phyloP scores from a whole-genome alignment of 2,888 invertebrate genomes.

The Cataglyphis albicans region DNA sequence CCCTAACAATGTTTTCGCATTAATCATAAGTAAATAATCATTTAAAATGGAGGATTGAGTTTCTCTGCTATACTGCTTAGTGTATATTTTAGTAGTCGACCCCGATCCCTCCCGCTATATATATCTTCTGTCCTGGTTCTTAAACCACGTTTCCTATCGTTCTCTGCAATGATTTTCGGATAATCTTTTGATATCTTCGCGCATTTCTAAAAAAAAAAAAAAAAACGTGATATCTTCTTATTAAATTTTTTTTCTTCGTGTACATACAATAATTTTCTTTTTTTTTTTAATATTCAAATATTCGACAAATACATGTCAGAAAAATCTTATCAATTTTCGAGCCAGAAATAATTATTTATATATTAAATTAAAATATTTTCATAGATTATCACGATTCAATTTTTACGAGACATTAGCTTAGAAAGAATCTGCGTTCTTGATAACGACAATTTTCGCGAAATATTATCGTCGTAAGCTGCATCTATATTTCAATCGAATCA shows the following conservation, averaged over 20 bases:
- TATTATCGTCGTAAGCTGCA: not conserved
- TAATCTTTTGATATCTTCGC: conserved; percentile 52
- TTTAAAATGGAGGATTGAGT: conserved; percentile 82
- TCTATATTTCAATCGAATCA: not conserved
- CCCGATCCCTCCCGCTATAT: conserved; percentile 85
- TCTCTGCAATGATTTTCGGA: conserved; percentile 74
- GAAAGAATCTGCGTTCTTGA: not conserved
- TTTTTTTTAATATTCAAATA: not conserved
- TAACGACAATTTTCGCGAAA: conserved; percentile 20
- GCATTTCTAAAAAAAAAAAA: not conserved
- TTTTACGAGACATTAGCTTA: not conserved
- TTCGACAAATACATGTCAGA: not conserved
- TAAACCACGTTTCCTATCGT: conserved; percentile 80
- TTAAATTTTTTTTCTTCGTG: not conserved
- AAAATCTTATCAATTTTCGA: not conserved
- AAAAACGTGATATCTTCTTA: not conserved
- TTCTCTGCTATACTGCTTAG: conserved; percentile 82
- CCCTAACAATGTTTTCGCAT: conserved; percentile 21
- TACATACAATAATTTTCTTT: not conserved
- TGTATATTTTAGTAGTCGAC: conserved; percentile 86
- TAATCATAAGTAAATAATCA: conserved; percentile 64
- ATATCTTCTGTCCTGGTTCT: conserved; percentile 85
- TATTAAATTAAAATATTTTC: not conserved
- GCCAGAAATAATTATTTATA: conserved; percentile 12
- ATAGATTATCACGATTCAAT: not conserved